These are phyloP conservation scores for Corvus cornix DNA, from an alignment of 2,113 vertebrate species.

Conservation along the genomic window DNA sequence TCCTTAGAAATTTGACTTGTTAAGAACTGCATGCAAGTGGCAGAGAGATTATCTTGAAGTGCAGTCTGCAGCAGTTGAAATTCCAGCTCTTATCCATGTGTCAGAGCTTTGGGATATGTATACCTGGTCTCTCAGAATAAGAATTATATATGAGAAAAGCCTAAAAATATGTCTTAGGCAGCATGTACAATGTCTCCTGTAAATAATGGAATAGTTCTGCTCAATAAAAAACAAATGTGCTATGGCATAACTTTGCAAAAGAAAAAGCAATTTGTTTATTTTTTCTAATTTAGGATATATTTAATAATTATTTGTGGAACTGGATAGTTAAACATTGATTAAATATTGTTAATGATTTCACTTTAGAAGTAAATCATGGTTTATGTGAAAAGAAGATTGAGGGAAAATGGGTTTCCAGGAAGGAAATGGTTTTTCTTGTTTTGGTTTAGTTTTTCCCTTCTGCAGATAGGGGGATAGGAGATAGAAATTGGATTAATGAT, in stretches of 20 bases:
- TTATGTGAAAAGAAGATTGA: neutral
- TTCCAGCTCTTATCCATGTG: neutral
- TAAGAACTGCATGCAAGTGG: neutral
- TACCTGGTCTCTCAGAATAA: neutral
- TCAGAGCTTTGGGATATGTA: neutral
- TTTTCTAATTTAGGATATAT: neutral
- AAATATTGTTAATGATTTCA: neutral
- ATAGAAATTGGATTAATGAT: neutral
- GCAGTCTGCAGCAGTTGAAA: accelerated
- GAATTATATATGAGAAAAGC: neutral
- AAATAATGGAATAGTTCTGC: neutral
- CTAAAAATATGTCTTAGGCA: neutral
- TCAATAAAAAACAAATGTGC: neutral
- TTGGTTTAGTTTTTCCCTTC: neutral
- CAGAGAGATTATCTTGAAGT: neutral
- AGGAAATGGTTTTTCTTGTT: neutral
- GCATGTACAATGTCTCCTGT: neutral
- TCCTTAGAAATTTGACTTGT: neutral
- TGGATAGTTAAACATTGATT: neutral
- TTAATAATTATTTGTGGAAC: neutral
- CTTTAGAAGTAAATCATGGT: neutral
- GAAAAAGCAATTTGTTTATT: neutral
- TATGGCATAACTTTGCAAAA: neutral
- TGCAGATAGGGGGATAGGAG: neutral
- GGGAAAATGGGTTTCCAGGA: neutral